These are phyloP conservation scores for Odontamblyopus lacepedii DNA, from an alignment of 2,797 vertebrate species.

Conservation along the genomic window DNA sequence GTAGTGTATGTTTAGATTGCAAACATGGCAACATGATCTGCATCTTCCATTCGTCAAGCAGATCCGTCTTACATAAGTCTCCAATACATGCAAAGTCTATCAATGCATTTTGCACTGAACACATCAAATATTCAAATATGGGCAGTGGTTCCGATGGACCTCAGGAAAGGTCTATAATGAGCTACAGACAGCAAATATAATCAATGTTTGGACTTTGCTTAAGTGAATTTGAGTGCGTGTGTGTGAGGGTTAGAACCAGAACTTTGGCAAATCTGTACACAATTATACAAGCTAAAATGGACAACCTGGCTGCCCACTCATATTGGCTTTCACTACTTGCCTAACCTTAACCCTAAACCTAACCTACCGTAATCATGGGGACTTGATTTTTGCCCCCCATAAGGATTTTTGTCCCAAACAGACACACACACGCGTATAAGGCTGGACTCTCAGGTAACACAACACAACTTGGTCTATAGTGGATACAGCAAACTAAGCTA, in stretches of 20 bases:
- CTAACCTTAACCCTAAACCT: no score
- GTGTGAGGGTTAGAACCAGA: neutral
- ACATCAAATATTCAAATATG: neutral
- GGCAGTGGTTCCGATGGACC: neutral
- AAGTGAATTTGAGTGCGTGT: neutral
- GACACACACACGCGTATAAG: slow-evolving; percentile 18
- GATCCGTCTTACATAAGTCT: slow-evolving; percentile 34
- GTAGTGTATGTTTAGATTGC: slow-evolving; percentile 29
- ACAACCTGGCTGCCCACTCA: no score
- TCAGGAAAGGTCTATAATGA: neutral
- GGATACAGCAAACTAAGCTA: slow-evolving; percentile 46
- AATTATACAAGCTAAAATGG: neutral
- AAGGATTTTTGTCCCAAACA: no score
- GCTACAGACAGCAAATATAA: neutral
- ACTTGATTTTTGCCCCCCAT: no score
- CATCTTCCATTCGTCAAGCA: slow-evolving; percentile 16
- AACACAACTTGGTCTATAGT: slow-evolving; percentile 23
- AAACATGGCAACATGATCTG: slow-evolving; percentile 32
- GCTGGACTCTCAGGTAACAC: slow-evolving; percentile 45
- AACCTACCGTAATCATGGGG: no score
- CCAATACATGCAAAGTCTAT: neutral
- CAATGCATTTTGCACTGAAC: neutral
- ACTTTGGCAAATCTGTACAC: no score
- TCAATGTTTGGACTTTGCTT: neutral
- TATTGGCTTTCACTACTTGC: no score